Evolutionary conservation across 1,140 invertebrate genomes (phyloP).

Genomic region (Heliconius nattereri): DNA sequence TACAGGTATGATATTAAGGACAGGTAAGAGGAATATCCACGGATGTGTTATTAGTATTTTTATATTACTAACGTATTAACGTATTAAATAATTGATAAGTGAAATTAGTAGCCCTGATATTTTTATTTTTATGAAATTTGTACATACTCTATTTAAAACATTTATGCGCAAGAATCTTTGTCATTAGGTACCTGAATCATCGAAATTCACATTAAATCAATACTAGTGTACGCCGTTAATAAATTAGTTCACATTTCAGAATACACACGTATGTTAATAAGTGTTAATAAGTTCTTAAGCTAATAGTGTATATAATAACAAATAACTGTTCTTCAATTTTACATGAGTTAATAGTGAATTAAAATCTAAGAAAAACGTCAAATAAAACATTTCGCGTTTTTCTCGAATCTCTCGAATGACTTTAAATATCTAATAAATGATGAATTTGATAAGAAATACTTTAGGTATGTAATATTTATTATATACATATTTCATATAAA

Average conservation of each 20-base stretch:
- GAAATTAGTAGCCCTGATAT: too few species aligned
- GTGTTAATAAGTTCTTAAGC: background rate
- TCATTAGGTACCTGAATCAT: slow-evolving; percentile 16
- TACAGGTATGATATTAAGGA: too few species aligned
- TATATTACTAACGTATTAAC: too few species aligned
- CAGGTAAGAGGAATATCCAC: too few species aligned
- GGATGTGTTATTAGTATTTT: too few species aligned
- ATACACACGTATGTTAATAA: background rate
- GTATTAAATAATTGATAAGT: too few species aligned
- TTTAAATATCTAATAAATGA: background rate
- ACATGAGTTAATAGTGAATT: too few species aligned
- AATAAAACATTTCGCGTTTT: background rate
- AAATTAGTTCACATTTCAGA: slow-evolving; percentile 17
- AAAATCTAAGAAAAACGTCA: background rate
- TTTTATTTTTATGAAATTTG: too few species aligned
- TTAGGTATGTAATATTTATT: too few species aligned
- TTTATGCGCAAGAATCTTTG: background rate
- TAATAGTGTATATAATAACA: background rate
- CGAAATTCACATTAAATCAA: slow-evolving; percentile 8
- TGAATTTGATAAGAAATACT: too few species aligned
- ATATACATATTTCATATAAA: background rate
- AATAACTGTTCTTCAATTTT: too few species aligned
- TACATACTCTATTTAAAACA: background rate
- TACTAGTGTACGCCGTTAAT: background rate
- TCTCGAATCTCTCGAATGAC: background rate